Base-by-base conservation (phyloP, 2,113 vertebrate genomes). In the Phyllostomus discolor region DNA sequence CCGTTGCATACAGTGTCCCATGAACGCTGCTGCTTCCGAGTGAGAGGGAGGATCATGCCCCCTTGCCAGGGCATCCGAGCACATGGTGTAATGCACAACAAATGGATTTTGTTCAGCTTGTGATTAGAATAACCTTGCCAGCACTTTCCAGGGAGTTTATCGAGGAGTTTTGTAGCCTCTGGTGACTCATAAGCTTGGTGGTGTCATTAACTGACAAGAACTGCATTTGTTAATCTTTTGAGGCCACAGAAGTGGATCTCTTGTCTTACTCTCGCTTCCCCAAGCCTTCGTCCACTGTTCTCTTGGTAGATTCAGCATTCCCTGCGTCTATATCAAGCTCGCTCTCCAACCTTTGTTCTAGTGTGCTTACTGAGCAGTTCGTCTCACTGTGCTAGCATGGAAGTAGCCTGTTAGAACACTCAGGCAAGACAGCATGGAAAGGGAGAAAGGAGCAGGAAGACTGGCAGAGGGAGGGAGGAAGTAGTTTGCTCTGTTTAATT, bases 401-500 rank as follows among this genome's bases (percentile, higher is more conserved):
- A 41, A 33, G 97, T 98, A 96, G 97, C 97, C 96, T 97, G 76
- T 98, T 97, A 97, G 97, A 98, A 96, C 92, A 86, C 96, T 97
- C 94, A 91, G 96, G 96, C 93, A 95, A 96, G 98, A 97, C 98
- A 98, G 91, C 94, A 72, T 95, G 94, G 93, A 96, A 95, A 95
- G 96, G 94, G 95, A 96, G 76, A 90, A 52, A 66, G 96, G 93
- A 90, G 95, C 95, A 87, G 41, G 41, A 67, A 81, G 50, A 46
- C 41, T 50, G 87, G 97, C 20, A 4, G 94, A 87, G 96, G 96
- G 89, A 97, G 97, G 10, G 96, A 94, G 96, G 95, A 84, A 98
- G 97, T 91, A 57, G 93, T 98, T 82, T 93, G 97, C 96, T 94
- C 96, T 98, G 97, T 98, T 98, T 98, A 98, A 98, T 99, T 98